Conservation (phyloP, 2,113 vertebrate species). For the Pachypanchax playfairii region DNA sequence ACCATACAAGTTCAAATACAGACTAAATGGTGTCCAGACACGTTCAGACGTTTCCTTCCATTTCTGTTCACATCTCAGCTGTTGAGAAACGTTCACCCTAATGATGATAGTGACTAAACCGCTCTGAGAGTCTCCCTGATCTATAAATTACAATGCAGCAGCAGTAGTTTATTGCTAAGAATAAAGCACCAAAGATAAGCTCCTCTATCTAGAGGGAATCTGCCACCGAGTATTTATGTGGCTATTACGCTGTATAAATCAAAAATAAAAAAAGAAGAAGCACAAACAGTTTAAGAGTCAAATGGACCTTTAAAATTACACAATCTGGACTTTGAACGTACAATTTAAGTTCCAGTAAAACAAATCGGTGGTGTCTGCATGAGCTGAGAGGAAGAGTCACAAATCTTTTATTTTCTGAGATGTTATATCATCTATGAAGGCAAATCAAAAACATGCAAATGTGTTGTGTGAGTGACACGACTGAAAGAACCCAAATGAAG, state of each 20-base stretch:
- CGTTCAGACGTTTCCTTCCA: slow-evolving; percentile 1
- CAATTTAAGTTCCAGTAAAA: slow-evolving; percentile 30
- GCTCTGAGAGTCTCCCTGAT: slow-evolving; percentile 7
- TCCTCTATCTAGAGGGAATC: slow-evolving; percentile 49
- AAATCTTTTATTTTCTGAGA: neutral
- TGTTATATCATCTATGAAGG: slow-evolving; percentile 18
- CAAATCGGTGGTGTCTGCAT: slow-evolving; percentile 5
- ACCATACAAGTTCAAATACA: neutral
- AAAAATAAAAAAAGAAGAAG: slow-evolving; percentile 7
- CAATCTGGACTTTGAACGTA: slow-evolving; percentile 17
- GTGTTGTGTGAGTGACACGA: no score
- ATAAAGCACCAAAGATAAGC: slow-evolving; percentile 50
- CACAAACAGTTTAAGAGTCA: slow-evolving; percentile 16
- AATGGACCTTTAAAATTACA: slow-evolving; percentile 26
- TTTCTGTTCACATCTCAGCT: neutral
- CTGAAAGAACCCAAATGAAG: no score
- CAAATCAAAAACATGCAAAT: no score
- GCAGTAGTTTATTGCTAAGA: slow-evolving; percentile 50
- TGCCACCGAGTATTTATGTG: slow-evolving; percentile 38
- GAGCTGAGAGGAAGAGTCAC: slow-evolving; percentile 2
- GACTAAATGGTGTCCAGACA: neutral
- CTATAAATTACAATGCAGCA: slow-evolving; percentile 27
- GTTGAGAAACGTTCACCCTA: slow-evolving; percentile 11
- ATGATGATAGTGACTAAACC: slow-evolving; percentile 14
- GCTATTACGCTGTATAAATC: slow-evolving; percentile 28